Evolutionary conservation across 2,888 invertebrate species (phyloP).

Genomic region (Eubasilissa splendida): DNA sequence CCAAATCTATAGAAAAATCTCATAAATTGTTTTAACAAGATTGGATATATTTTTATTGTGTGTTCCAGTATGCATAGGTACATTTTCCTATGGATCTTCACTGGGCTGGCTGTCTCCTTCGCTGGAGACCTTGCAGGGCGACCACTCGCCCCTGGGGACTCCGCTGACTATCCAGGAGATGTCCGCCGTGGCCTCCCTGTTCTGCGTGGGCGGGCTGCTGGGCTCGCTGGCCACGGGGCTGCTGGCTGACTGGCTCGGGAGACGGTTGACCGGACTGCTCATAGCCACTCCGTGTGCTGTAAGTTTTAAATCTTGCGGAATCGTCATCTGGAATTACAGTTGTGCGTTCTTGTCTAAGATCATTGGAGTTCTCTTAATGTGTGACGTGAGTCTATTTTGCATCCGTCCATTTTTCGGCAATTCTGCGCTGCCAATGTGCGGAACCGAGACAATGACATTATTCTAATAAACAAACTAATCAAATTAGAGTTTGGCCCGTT

Average conservation of each 20-base stretch:
- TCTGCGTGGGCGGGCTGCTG: constrained; percentile 73
- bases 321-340: too few relatives aligned
- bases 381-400: too few relatives aligned
- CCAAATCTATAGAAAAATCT: too few relatives aligned
- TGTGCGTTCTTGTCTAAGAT: too few relatives aligned
- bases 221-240: constrained; percentile 72
- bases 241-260: constrained; percentile 71
- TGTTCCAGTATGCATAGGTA: constrained; percentile 72
- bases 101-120: constrained; percentile 76
- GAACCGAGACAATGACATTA: too few relatives aligned
- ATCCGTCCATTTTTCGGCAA: too few relatives aligned
- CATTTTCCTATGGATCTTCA: constrained; percentile 73
- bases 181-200: constrained; percentile 74
- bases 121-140: constrained; percentile 69
- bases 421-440: too few relatives aligned
- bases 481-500: too few relatives aligned
- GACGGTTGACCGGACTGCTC: constrained; percentile 71
- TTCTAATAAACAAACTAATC: too few relatives aligned
- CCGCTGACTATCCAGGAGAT: constrained; percentile 70
- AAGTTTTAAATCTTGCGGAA: constrained; percentile 61
- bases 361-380: too few relatives aligned
- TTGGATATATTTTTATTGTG: not conserved
- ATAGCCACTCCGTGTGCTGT: constrained; percentile 73
- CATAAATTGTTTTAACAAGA: too few relatives aligned
- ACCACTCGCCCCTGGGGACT: constrained; percentile 68